Conservation (phyloP, 2,888 invertebrate genomes). For the Aspidiotus destructor region DNA sequence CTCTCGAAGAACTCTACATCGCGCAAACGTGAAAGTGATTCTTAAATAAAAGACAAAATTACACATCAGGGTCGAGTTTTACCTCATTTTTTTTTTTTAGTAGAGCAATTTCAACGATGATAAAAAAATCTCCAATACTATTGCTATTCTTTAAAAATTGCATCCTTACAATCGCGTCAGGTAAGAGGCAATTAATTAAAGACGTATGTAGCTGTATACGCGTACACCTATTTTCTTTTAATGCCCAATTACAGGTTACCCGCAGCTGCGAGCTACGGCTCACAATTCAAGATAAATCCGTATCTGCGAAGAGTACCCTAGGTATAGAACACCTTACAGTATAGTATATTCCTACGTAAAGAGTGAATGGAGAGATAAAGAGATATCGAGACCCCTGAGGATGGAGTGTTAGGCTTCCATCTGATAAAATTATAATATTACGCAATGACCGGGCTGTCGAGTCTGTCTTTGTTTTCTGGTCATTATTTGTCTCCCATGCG, state of each 20-base stretch:
- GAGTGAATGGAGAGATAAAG: neutral
- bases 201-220: slow-evolving; percentile 5
- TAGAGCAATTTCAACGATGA: neutral
- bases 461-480: slow-evolving; percentile 28
- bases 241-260: slow-evolving; percentile 29
- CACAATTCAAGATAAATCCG: neutral
- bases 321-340: too few relatives aligned
- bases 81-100: neutral
- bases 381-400: neutral
- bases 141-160: neutral
- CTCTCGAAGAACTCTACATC: too few relatives aligned
- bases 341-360: neutral
- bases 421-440: slow-evolving; percentile 19
- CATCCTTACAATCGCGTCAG: slow-evolving; percentile 7
- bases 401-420: slow-evolving; percentile 2
- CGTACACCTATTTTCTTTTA: slow-evolving; percentile 27
- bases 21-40: too few relatives aligned
- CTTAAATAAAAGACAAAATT: too few relatives aligned
- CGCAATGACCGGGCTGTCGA: slow-evolving; percentile 22
- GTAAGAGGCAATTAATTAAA: slow-evolving; percentile 28
- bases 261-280: neutral
- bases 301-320: neutral
- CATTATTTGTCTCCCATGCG: slow-evolving; percentile 12
- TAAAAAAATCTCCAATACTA: neutral
- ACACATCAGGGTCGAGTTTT: too few relatives aligned